Conservation (phyloP, 1,140 invertebrate genomes). For the Drosophila dunni region DNA sequence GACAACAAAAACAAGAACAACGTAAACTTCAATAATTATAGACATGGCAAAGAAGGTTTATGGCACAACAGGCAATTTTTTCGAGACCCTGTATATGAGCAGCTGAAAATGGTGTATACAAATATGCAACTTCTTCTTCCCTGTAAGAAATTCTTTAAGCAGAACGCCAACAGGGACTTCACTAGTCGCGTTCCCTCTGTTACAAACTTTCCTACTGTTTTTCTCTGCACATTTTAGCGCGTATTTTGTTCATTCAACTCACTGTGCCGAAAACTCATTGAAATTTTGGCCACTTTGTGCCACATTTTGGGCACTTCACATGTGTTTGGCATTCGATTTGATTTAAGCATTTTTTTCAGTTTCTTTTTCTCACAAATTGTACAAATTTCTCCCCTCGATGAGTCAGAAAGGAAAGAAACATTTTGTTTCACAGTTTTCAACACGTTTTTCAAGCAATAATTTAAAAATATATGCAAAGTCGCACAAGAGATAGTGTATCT, state of each 20-base stretch:
- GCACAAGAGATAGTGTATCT: not conserved
- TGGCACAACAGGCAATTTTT: conserved; percentile 21
- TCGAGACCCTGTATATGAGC: not conserved
- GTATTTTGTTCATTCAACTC: conserved; percentile 56
- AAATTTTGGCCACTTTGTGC: conserved; percentile 66
- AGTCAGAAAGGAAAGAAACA: conserved; percentile 50
- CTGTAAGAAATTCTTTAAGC: no score
- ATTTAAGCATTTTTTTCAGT: conserved; percentile 48
- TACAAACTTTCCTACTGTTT: not conserved
- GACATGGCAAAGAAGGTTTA: conserved; percentile 39
- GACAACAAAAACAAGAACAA: conserved; percentile 11
- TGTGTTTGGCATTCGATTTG: conserved; percentile 76
- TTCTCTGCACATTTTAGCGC: not conserved
- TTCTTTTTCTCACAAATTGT: conserved; percentile 30
- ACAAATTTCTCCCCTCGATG: conserved; percentile 49
- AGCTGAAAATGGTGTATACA: no score
- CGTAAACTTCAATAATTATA: conserved; percentile 62
- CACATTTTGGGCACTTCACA: conserved; percentile 51
- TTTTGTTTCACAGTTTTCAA: conserved; percentile 62
- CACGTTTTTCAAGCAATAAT: conserved; percentile 39
- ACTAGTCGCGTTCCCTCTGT: not conserved
- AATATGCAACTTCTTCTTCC: no score
- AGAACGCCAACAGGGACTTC: no score
- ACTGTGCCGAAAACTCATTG: conserved; percentile 49
- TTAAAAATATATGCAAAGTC: not conserved